Evolutionary conservation across 2,797 vertebrate species (phyloP), one percentile per base, ranked within the genome.

Genomic region (Diplodus puntazzo): DNA sequence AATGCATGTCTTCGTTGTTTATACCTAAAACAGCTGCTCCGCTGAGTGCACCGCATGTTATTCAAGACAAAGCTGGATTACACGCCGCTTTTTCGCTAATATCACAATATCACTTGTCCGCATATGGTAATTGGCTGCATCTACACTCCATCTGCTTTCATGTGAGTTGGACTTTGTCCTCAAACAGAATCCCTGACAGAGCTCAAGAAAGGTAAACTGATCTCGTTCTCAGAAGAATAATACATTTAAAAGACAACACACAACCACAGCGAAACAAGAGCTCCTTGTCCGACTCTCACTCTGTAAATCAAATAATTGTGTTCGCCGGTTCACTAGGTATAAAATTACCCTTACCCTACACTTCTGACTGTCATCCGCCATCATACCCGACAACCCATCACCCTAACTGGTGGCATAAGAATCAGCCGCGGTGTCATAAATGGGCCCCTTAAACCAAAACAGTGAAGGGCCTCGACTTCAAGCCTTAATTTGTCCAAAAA

Each of bases 61-160:
- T 82, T 82, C 86, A 90, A 93, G 88, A 92, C 89, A 82, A 93
- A 89, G 82, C 84, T 87, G 83, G 84, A 94, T 93, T 91, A 91
- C 89, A 91, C 60, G 85, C 79, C 80, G 85, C 87, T 80, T 88
- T 84, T 84, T 89, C 84, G 66, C 85, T 86, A 91, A 90, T 91
- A 93, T 94, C 89, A 88, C 90, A 88, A 88, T 91, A 92, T 93
- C 88, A 81, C 84, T 91, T 86, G 84, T 87, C 84, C 23, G 11
- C 88, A 83, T 91, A 91, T 92, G 91, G 85, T 91, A 93, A 94
- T 90, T 87, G 88, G 76, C 87, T 84, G 46, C 83, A 87, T 83
- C 69, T 80, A 80, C 73, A 54, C 82, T 88, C 73, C 82, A 72
- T 90, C 74, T 82, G 69, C 90, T 94, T 89, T 92, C 87, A 92